Evolutionary conservation across 2,113 vertebrate genomes (phyloP), one percentile per base, ranked within the genome.

Genomic region (Sebastes schlegelii): DNA sequence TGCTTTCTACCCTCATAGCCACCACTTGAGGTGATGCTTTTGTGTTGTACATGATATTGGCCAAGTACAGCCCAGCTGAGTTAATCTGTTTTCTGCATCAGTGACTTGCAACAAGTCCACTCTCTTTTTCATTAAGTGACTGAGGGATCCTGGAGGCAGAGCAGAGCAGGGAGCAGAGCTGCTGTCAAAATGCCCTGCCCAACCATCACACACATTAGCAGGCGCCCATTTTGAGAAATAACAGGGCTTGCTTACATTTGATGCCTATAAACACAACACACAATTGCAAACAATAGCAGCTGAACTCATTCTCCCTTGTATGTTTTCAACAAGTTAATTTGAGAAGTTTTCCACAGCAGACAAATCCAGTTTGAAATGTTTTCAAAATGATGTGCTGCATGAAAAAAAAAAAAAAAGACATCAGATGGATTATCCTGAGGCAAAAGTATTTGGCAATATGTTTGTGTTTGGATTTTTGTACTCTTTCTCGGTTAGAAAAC

Each of bases 31-130:
- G 66, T 79, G 85, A 55, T 84, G 84, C 90, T 86, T 85, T 87
- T 80, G 89, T 85, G 89, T 85, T 90, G 88, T 80, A 88, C 88
- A 84, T 85, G 86, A 90, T 90, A 86, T 86, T 80, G 84, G 88
- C 82, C 65, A 69, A 89, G 82, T 85, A 82, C 77, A 78, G 84
- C 86, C 78, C 86, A 83, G 89, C 92, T 87, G 86, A 95, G 92
- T 95, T 95, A 88, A 95, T 95, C 92, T 93, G 89, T 95, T 95
- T 95, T 95, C 93, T 94, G 93, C 94, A 94, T 94, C 93, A 90
- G 79, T 85, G 92, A 90, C 89, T 92, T 89, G 91, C 92, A 92
- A 96, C 93, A 94, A 93, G 94, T 94, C 92, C 89, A 91, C 93
- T 93, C 90, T 92, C 88, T 93, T 92, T 95, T 94, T 95, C 92